Evolutionary conservation across 35 echinoderm and acorn worm genomes (phyloP), one percentile per base, ranked within the genome.

Genomic region (Acanthaster planci): DNA sequence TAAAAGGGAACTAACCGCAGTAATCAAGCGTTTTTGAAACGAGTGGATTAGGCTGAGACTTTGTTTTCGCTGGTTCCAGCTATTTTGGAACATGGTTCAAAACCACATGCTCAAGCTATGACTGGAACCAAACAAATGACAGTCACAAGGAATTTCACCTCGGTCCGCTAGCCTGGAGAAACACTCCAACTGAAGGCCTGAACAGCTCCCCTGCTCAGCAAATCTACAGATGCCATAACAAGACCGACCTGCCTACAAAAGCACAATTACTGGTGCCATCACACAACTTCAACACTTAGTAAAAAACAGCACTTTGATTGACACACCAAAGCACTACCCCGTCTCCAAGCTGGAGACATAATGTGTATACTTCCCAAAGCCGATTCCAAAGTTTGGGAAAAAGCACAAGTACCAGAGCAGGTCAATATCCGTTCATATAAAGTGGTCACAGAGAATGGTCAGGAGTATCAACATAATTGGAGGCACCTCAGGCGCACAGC

Each of bases 121-220:
- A n/a, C n/a, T n/a, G n/a, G n/a, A n/a, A 68, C n/a, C 86, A 94
- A 54, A 87, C 57, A 21, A 78, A 31, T 29, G 37, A 60, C 56
- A 64, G 16, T 64, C 50, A 83, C 18, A 60, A 59, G 44, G 92
- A 95, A 39, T 35, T 90, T 31, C 78, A 95, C 56, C 51, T 78
- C 15, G 81, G 64, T 16, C 51, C 90, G 18, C 76, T 90, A 8
- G 68, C 75, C 32, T 95, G 88, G 84, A 80, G 88, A 79, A 95
- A 95, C 40, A 90, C 84, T 16, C 84, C 84, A n/a, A 89, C 82
- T 39, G 84, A 83, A 55, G 67, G 55, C 8, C 52, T 91, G 53
- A 19, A 84, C 30, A 84, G 38, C 51, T 88, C 84, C n/a, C 89
- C 89, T 75, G 93, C 80, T 58, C 89, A 95, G 52, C 32, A 89